Evolutionary conservation across 2,797 vertebrate species (phyloP).

Genomic region (Simalia tracyae): DNA sequence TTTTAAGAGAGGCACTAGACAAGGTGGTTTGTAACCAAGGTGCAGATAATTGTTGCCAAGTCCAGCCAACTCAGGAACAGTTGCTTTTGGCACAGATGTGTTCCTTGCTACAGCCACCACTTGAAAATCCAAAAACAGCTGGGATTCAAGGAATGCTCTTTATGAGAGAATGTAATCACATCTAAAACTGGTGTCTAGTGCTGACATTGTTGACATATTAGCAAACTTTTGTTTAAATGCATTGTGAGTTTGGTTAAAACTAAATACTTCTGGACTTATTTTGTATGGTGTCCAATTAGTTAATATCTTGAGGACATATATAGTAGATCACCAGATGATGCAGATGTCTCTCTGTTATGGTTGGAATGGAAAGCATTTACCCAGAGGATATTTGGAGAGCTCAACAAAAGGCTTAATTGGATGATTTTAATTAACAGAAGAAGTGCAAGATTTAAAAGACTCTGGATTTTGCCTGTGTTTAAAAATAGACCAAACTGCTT

Average conservation of each 20-base stretch:
- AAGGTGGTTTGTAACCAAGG: not conserved
- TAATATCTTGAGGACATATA: conserved; percentile 33
- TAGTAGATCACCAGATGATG: conserved; percentile 61
- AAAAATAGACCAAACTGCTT: not conserved
- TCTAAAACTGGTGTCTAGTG: not conserved
- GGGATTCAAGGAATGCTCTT: not conserved
- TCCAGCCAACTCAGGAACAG: not conserved
- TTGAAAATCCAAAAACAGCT: not conserved
- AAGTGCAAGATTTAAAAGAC: conserved; percentile 48
- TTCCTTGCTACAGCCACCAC: not conserved
- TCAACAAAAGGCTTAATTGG: conserved; percentile 77
- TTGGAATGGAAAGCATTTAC: conserved; percentile 73
- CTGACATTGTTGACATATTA: not conserved
- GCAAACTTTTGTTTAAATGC: not conserved
- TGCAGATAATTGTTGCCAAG: not conserved
- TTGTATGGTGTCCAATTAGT: conserved; percentile 24
- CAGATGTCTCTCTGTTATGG: conserved; percentile 50
- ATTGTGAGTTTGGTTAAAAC: not conserved
- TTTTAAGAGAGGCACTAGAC: not conserved
- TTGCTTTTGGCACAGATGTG: not conserved
- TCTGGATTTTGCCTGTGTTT: conserved; percentile 24
- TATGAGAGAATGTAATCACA: not conserved
- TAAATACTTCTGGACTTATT: not conserved
- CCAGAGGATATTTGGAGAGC: conserved; percentile 65
- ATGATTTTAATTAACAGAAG: conserved; percentile 71